phyloP scores from a whole-genome alignment of 2,113 vertebrate genomes.

The Lichenostomus cassidix region DNA sequence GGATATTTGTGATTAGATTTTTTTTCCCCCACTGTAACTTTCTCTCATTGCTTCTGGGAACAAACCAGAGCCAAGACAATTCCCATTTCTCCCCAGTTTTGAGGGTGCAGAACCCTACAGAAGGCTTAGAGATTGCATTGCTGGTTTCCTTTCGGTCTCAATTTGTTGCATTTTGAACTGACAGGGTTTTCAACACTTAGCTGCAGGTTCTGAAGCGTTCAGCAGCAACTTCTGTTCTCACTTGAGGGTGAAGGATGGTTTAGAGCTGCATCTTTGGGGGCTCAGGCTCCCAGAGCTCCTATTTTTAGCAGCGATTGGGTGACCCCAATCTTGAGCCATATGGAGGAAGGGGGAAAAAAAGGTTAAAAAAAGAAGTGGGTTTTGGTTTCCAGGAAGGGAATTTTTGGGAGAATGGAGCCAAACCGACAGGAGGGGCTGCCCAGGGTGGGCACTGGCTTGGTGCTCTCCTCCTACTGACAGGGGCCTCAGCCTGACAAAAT shows the following conservation, averaged over 20 bases:
- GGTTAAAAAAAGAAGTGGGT: no score
- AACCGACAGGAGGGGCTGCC: background rate
- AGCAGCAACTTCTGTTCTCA: background rate
- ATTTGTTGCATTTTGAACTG: background rate
- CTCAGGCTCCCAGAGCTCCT: background rate
- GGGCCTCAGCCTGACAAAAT: background rate
- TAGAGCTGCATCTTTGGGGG: background rate
- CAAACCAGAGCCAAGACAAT: fast-evolving
- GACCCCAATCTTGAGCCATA: background rate
- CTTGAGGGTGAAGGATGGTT: background rate
- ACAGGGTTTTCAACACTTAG: background rate
- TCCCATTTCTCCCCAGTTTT: fast-evolving
- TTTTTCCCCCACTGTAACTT: background rate
- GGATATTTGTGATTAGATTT: background rate
- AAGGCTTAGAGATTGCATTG: no score
- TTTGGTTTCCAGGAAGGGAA: background rate
- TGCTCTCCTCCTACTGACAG: background rate
- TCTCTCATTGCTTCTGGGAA: background rate
- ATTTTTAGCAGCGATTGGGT: background rate
- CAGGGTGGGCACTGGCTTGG: background rate
- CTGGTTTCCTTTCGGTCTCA: background rate
- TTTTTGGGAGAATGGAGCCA: background rate
- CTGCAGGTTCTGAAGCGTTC: background rate
- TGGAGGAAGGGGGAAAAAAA: background rate
- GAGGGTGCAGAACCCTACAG: background rate